These are phyloP conservation scores for Trachythela sp. DNA, from an alignment of 64 coral and sea anemone species.

Conservation along the genomic window DNA sequence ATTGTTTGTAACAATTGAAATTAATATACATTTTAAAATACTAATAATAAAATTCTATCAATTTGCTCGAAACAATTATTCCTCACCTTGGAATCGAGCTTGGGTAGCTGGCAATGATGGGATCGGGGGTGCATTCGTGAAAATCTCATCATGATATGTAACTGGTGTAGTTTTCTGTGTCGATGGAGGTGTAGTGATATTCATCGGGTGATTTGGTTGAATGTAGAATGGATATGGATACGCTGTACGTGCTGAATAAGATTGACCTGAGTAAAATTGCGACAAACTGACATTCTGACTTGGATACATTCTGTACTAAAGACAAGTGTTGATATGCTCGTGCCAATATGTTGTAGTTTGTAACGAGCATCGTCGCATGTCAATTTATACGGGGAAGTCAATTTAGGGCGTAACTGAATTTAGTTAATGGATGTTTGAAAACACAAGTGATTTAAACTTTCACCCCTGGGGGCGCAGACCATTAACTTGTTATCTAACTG, in stretches of 20 bases:
- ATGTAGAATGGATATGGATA: background rate
- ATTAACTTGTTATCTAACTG: background rate
- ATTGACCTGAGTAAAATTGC: slow-evolving; percentile 1
- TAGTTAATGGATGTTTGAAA: slow-evolving; percentile 9
- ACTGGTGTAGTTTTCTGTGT: background rate
- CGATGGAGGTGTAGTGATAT: background rate
- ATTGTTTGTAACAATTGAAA: too few species aligned
- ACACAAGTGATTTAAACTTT: slow-evolving; percentile 3
- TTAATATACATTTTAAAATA: too few species aligned
- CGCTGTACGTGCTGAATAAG: background rate
- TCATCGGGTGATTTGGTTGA: background rate
- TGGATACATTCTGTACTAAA: background rate
- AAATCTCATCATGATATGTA: background rate
- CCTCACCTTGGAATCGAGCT: background rate
- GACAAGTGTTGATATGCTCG: background rate
- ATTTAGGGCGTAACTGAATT: slow-evolving; percentile 2
- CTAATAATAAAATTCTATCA: background rate
- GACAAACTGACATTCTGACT: background rate
- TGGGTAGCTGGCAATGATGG: background rate
- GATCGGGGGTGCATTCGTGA: background rate
- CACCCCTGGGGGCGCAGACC: background rate
- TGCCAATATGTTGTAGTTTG: background rate
- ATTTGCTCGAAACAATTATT: background rate
- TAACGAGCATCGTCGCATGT: background rate
- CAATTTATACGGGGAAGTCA: background rate